Evolutionary conservation across 2,888 invertebrate genomes (phyloP).

Genomic region (Icerya purchasi): DNA sequence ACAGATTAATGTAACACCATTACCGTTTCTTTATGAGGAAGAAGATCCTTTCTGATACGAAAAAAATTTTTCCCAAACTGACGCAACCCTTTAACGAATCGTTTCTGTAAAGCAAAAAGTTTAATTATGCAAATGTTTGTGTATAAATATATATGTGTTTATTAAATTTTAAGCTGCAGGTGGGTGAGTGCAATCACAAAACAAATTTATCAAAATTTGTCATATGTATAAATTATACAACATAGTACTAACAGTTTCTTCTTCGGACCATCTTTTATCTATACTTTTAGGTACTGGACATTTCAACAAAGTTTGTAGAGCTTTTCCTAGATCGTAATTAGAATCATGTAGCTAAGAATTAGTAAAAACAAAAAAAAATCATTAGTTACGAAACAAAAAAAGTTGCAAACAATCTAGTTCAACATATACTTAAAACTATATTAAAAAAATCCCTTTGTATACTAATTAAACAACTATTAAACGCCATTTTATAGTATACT

Average conservation of each 20-base stretch:
- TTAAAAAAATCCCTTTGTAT: neutral
- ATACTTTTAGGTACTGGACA: conserved; percentile 92
- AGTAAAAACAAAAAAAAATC: conserved; percentile 13
- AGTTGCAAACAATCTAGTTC: too few relatives aligned
- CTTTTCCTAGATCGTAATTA: conserved; percentile 88
- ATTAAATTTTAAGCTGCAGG: too few relatives aligned
- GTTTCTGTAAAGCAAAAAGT: conserved; percentile 38
- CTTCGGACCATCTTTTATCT: conserved; percentile 95
- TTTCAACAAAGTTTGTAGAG: conserved; percentile 86
- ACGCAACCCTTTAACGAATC: conserved; percentile 92
- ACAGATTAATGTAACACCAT: too few relatives aligned
- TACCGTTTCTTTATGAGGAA: conserved; percentile 90
- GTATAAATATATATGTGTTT: too few relatives aligned
- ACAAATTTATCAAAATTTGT: conserved; percentile 4
- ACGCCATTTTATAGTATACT: neutral
- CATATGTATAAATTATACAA: neutral
- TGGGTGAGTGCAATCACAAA: too few relatives aligned
- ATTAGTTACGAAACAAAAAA: too few relatives aligned
- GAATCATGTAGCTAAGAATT: conserved; percentile 72
- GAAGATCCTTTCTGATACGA: conserved; percentile 82
- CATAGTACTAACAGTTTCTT: conserved; percentile 47
- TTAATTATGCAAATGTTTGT: too few relatives aligned
- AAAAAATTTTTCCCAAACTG: conserved; percentile 99
- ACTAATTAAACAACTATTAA: conserved; percentile 3
- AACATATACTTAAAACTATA: too few relatives aligned